Base-by-base conservation (phyloP, 2,113 vertebrate genomes). In the Indri indri region DNA sequence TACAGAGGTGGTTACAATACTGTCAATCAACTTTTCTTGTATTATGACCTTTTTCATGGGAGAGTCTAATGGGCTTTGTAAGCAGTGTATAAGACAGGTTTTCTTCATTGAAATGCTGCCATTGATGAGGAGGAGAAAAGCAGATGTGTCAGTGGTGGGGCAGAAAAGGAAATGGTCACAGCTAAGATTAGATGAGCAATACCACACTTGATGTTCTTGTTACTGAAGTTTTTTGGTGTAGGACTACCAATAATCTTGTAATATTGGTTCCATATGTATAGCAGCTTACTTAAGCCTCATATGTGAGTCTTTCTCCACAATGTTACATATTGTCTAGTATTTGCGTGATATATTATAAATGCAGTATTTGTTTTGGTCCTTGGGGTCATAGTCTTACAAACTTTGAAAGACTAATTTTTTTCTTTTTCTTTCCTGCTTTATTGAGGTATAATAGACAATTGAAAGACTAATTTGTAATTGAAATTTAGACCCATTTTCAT, bases 401-500 rank as follows among this genome's bases (percentile, higher is more conserved):
- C 27, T 16, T 88, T 83, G 18, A 79, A 93, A 85, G 16, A 68
- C 54, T 76, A 34, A 66, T 68, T 52, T 73, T 82, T 82, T 82
- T 59, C 13, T 37, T 81, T n/a, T 27, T 45, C 76, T n/a, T 27
- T 22, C 18, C 10, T 57, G n/a, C 6, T 81, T 50, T 87, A 50
- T 63, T 92, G 77, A 82, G 57, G 84, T 82, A 59, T 95, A 66
- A 68, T 76, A 76, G 86, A 83, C 45, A 89, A 57, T 37, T 66
- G 6, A 83, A 82, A 81, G 23, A 54, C 20, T 65, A 65, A 68
- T 90, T 40, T 93, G 13, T 66, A 70, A 71, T 94, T 95, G 23
- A 92, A 86, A 81, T 79, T 82, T 93, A 18, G 42, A 80, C 10
- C 61, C 20, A 73, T 85, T 82, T 95, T 94, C 40, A 14, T 76